Evolutionary conservation across 2,113 vertebrate species (phyloP).

Genomic region (Anarrhichthys ocellatus): DNA sequence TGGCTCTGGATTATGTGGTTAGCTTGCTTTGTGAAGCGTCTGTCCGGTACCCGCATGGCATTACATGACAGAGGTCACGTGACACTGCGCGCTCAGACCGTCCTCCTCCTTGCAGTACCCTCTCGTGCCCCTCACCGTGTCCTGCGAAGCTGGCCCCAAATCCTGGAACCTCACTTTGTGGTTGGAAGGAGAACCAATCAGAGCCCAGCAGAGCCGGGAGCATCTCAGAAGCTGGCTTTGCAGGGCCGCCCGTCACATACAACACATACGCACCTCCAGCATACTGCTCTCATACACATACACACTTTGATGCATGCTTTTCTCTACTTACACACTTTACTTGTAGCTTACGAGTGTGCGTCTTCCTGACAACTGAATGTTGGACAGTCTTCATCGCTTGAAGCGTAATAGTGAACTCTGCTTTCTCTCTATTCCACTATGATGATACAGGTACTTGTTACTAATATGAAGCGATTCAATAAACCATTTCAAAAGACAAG

Average conservation of each 20-base stretch:
- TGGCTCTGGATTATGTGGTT: background rate
- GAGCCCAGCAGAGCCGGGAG: no score
- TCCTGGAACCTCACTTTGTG: background rate
- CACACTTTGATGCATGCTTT: constrained; percentile 56
- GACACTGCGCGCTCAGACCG: background rate
- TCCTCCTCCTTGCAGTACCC: constrained; percentile 9
- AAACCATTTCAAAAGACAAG: constrained; percentile 40
- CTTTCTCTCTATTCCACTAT: constrained; percentile 35
- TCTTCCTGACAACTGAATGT: constrained; percentile 51
- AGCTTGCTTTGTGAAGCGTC: constrained; percentile 6
- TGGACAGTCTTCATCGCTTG: constrained; percentile 57
- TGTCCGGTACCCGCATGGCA: background rate
- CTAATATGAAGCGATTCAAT: constrained; percentile 64
- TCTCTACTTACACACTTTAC: constrained; percentile 27
- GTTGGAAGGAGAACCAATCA: no score
- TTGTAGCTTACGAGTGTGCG: constrained; percentile 23
- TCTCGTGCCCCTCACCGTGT: background rate
- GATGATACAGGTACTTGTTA: constrained; percentile 41
- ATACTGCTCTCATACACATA: constrained; percentile 35
- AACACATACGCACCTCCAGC: constrained; percentile 41
- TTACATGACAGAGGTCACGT: background rate
- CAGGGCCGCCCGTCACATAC: constrained; percentile 13
- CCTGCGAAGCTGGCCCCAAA: background rate
- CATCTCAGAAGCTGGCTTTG: background rate
- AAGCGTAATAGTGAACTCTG: constrained; percentile 47